phyloP scores from a whole-genome alignment of 2,888 invertebrate species.

The Heteropelma amictum region DNA sequence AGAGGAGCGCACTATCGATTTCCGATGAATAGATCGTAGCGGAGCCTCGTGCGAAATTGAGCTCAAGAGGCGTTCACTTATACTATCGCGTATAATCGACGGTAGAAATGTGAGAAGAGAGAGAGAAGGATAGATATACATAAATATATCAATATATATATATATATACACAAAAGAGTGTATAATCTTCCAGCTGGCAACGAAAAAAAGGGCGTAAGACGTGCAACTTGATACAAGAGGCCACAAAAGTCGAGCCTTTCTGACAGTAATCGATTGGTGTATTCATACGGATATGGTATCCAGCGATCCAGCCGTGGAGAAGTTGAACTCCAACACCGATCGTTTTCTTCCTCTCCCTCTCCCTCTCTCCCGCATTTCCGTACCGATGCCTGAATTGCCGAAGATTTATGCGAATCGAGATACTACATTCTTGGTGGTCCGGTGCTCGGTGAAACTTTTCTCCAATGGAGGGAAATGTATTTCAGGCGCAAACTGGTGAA shows the following conservation, averaged over 20 bases:
- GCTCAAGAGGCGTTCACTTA: slow-evolving; percentile 46
- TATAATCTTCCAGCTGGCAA: slow-evolving; percentile 18
- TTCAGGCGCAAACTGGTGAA: slow-evolving; percentile 59
- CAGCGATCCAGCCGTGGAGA: slow-evolving; percentile 8
- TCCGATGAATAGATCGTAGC: slow-evolving; percentile 50
- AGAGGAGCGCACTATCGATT: slow-evolving; percentile 39
- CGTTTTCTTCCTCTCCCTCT: slow-evolving; percentile 4
- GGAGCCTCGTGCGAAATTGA: slow-evolving; percentile 42
- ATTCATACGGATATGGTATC: neutral
- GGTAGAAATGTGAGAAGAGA: slow-evolving; percentile 30
- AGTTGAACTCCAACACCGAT: slow-evolving; percentile 25
- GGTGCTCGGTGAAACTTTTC: slow-evolving; percentile 17
- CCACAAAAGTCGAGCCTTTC: slow-evolving; percentile 19
- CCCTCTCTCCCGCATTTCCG: slow-evolving; percentile 19
- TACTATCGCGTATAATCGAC: slow-evolving; percentile 49
- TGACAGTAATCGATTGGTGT: slow-evolving; percentile 13
- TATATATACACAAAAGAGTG: too few species aligned
- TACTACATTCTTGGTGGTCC: slow-evolving; percentile 55
- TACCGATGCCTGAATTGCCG: slow-evolving; percentile 63
- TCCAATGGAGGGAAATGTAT: slow-evolving; percentile 60
- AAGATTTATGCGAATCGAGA: slow-evolving; percentile 72
- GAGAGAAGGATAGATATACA: neutral
- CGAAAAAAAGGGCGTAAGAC: slow-evolving; percentile 9
- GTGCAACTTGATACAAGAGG: neutral
- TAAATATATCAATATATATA: slow-evolving; percentile 24